phyloP scores from a whole-genome alignment of 2,797 vertebrate genomes.

The Geotrypetes seraphini region DNA sequence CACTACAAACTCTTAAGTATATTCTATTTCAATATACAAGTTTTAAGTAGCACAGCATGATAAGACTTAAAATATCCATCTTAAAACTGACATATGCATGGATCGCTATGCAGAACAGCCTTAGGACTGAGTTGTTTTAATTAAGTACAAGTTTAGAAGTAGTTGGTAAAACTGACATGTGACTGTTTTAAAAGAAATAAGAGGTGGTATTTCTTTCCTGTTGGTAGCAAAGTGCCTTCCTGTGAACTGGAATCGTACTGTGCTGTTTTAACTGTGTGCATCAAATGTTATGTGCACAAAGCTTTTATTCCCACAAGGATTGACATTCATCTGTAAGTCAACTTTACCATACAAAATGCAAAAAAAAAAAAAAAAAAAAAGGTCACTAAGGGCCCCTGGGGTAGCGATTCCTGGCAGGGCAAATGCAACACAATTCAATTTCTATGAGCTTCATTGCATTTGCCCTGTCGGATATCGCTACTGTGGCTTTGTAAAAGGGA shows the following conservation, averaged over 20 bases:
- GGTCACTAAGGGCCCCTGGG: too few relatives aligned
- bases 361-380: too few relatives aligned
- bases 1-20: conserved; percentile 53
- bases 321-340: conserved; percentile 43
- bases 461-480: too few relatives aligned
- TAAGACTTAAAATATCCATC: conserved; percentile 46
- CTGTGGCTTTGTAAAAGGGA: too few relatives aligned
- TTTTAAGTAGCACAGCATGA: conserved; percentile 53
- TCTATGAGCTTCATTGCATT: too few relatives aligned
- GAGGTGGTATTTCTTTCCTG: conserved; percentile 40
- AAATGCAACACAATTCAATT: too few relatives aligned
- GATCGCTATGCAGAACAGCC: conserved; percentile 46
- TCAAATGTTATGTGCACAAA: conserved; percentile 44
- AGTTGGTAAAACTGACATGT: conserved; percentile 43
- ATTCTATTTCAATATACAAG: conserved; percentile 56
- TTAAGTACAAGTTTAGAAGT: conserved; percentile 50
- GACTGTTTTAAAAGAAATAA: conserved; percentile 37
- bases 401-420: too few relatives aligned
- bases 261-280: conserved; percentile 41
- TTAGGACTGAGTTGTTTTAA: conserved; percentile 46
- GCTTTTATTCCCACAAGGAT: conserved; percentile 52
- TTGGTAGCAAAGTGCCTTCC: conserved; percentile 39
- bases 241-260: conserved; percentile 35
- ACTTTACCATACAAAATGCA: conserved; percentile 43
- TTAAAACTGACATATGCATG: conserved; percentile 49